Conservation (phyloP, 2,797 vertebrate species). For the Phataginus tricuspis region DNA sequence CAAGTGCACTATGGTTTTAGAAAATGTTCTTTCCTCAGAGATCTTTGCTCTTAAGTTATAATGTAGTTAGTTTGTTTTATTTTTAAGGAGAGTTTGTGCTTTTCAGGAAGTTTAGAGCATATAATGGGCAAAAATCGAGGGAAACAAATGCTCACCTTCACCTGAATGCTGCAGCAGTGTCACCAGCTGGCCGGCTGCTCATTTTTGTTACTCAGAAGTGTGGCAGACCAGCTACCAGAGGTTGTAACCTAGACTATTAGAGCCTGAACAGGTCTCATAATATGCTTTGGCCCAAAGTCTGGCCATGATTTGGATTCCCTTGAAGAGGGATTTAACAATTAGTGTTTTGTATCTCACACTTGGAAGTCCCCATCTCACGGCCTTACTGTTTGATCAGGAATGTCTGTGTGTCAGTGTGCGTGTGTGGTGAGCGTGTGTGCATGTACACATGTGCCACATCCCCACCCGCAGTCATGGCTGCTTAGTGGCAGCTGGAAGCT, state of each 20-base stretch:
- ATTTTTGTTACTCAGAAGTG: not conserved
- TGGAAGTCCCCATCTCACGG: not conserved
- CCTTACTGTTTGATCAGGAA: not conserved
- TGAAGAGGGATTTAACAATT: not conserved
- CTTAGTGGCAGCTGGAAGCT: not conserved
- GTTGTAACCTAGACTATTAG: not conserved
- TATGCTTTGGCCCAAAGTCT: not conserved
- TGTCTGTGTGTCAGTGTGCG: not conserved
- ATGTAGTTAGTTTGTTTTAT: not conserved
- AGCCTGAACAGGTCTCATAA: not conserved
- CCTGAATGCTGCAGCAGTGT: not conserved
- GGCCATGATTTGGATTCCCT: not conserved
- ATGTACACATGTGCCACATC: not conserved
- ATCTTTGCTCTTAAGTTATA: slow-evolving; percentile 38
- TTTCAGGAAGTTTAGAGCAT: not conserved
- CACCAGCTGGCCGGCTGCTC: not conserved
- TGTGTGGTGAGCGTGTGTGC: too few species aligned
- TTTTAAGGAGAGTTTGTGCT: slow-evolving; percentile 28
- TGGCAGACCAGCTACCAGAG: not conserved
- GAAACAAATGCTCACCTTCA: not conserved
- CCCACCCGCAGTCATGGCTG: not conserved
- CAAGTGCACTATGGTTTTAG: not conserved
- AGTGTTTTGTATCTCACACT: not conserved
- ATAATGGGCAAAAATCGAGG: not conserved
- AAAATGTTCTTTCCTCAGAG: not conserved